Evolutionary conservation across 2,797 vertebrate genomes (phyloP), one percentile per base, ranked within the genome.

Genomic region (Trematomus bernacchii): DNA sequence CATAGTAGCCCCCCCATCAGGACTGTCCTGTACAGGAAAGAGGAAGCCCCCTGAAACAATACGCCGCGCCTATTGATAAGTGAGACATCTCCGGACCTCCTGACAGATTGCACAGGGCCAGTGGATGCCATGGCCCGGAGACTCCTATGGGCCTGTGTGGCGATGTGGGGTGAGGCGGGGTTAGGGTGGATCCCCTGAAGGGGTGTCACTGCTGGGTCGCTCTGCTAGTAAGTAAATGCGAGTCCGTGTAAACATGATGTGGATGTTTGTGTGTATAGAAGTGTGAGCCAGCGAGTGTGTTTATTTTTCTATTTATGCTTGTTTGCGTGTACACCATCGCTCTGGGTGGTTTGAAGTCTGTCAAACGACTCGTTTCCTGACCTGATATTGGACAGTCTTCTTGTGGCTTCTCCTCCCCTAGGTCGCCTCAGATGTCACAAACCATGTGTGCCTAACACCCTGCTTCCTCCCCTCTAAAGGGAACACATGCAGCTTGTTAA

Each of bases 31-130:
- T 55, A 76, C 93, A 94, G 94, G 95, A 95, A 95, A 93, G 83
- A 94, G 94, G 94, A 95, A 95, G 85, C 87, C 68, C 86, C 77
- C 93, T 93, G 93, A 94, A 94, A 95, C 81, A 95, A 95, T 92
- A 95, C 76, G 71, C 84, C 77, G 85, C 54, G 71, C 85, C 79
- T 66, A 77, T 87, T 91, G 92, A 93, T 94, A 94, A 93, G 89
- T 84, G 84, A 90, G 85, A 91, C 85, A 90, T 89, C 86, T 84
- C 85, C 80, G 79, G 74, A 72, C 46, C 71, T 68, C 77, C 60
- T 93, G 91, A 94, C 86, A 83, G 85, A 88, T 91, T 70, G 66
- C 78, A 61, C 48, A 23, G 60, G 79, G 66, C 58, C 74, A 65
- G 30, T 43, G 46, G 53, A 59, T 65, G 54, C 54, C 53, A 75